phyloP scores from a whole-genome alignment of 1,140 invertebrate species.

The Bombus ignitus region DNA sequence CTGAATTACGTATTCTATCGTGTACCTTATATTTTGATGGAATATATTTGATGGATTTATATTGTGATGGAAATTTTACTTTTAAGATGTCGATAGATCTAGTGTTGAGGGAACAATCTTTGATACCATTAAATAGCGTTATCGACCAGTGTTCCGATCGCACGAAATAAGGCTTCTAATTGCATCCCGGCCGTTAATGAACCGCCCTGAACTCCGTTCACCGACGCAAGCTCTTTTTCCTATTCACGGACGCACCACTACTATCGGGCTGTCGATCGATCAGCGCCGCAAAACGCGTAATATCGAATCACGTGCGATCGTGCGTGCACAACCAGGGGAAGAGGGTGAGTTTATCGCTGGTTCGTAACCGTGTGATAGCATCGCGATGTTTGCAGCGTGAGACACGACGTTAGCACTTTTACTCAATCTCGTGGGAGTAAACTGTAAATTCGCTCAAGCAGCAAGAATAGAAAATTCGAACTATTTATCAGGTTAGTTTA shows the following conservation, averaged over 20 bases:
- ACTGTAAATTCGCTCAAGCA: not conserved
- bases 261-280: slow-evolving; percentile 7
- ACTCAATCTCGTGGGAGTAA: not conserved
- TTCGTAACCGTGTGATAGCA: slow-evolving; percentile 21
- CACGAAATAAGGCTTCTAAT: slow-evolving; percentile 37
- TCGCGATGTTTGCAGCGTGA: slow-evolving; percentile 22
- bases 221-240: not conserved
- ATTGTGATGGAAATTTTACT: not conserved
- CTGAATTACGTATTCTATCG: not conserved
- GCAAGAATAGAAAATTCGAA: not conserved
- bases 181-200: slow-evolving; percentile 35
- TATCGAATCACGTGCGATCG: slow-evolving; percentile 15
- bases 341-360: slow-evolving; percentile 20
- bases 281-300: slow-evolving; percentile 6
- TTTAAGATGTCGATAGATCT: not conserved
- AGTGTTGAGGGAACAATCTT: not conserved
- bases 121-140: not conserved
- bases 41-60: too few species aligned
- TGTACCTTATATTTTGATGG: not conserved
- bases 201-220: slow-evolving; percentile 22
- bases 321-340: not conserved
- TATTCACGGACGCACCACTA: not conserved
- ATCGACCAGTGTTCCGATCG: not conserved
- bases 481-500: not conserved
- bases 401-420: slow-evolving; percentile 25